Conservation (phyloP, 2,888 invertebrate species). For the Drosophila formosana region DNA sequence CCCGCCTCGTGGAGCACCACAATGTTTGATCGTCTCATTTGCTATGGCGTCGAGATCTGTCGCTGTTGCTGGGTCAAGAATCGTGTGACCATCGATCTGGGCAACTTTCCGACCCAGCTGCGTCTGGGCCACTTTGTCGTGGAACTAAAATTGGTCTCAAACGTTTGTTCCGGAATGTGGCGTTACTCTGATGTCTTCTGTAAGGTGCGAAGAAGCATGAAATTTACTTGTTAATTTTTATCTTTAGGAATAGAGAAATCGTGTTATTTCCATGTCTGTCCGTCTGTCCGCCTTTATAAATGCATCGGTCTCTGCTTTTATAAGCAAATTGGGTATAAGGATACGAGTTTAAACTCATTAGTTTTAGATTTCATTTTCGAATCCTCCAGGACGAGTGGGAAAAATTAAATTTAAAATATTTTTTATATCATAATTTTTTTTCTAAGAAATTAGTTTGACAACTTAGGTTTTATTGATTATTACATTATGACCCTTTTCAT, state of each 20-base stretch:
- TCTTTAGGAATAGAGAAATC: too few relatives aligned
- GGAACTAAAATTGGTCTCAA: constrained; percentile 55
- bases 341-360: too few relatives aligned
- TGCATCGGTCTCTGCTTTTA: too few relatives aligned
- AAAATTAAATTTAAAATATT: too few relatives aligned
- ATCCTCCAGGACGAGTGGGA: too few relatives aligned
- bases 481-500: background rate
- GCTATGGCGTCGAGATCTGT: constrained; percentile 79
- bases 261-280: background rate
- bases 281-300: too few relatives aligned
- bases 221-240: background rate
- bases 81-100: constrained; percentile 74
- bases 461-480: background rate
- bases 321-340: too few relatives aligned
- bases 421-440: too few relatives aligned
- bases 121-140: constrained; percentile 67
- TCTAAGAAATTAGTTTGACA: too few relatives aligned
- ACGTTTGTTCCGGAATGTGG: constrained; percentile 71
- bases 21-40: constrained; percentile 78
- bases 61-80: constrained; percentile 70
- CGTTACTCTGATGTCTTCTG: constrained; percentile 30
- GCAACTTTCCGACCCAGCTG: constrained; percentile 19
- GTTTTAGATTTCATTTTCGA: too few relatives aligned
- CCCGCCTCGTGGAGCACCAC: constrained; percentile 81
- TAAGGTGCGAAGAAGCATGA: constrained; percentile 23